Evolutionary conservation across 2,797 vertebrate genomes (phyloP).

Genomic region (Sarcophilus harrisii): DNA sequence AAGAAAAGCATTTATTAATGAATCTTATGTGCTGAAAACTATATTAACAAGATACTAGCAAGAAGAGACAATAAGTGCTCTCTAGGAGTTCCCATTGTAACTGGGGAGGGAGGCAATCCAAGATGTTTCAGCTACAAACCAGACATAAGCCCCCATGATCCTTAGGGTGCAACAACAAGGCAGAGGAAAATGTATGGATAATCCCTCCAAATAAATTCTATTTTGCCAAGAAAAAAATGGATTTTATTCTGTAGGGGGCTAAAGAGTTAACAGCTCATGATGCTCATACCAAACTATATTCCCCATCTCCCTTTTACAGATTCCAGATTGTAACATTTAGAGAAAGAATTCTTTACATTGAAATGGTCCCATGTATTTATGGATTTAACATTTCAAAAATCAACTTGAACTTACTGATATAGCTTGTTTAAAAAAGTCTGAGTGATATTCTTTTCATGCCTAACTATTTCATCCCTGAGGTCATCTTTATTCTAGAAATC

Average conservation of each 20-base stretch:
- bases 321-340: conserved; percentile 69
- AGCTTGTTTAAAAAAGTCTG: conserved; percentile 13
- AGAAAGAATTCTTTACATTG: conserved; percentile 59
- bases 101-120: neutral
- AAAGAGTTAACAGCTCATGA: conserved; percentile 39
- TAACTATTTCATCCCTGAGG: conserved; percentile 1
- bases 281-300: conserved; percentile 51
- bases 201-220: conserved; percentile 29
- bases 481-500: neutral
- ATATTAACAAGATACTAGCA: neutral
- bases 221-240: conserved; percentile 29
- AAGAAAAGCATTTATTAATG: neutral
- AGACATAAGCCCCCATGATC: neutral
- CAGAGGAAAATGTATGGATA: conserved; percentile 22
- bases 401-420: conserved; percentile 40
- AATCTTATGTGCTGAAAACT: neutral
- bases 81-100: neutral
- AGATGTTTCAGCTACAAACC: neutral
- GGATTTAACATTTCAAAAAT: conserved; percentile 68
- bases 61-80: neutral
- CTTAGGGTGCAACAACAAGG: neutral
- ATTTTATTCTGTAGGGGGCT: neutral
- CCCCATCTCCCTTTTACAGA: conserved; percentile 52
- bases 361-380: conserved; percentile 59
- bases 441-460: neutral